These are phyloP conservation scores for Caretta caretta DNA, from an alignment of 2,113 vertebrate genomes.

Conservation along the genomic window DNA sequence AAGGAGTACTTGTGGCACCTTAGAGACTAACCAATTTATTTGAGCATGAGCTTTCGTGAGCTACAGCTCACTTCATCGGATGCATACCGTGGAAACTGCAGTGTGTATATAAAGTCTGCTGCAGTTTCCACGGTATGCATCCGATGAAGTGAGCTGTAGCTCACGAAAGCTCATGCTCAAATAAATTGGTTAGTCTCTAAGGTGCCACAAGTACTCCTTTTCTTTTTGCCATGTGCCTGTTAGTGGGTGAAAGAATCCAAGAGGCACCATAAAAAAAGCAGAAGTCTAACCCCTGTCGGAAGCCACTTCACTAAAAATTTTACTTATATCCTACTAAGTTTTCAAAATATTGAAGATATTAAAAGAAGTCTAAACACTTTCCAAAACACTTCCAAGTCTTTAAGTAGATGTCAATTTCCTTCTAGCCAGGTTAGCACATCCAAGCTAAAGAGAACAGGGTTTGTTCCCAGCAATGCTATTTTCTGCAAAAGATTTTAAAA, in stretches of 20 bases:
- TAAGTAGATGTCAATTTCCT: not conserved
- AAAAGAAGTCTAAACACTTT: not conserved
- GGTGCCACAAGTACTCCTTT: too few species aligned
- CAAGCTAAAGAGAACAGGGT: not conserved
- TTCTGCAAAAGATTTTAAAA: not conserved
- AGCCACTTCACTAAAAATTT: not conserved
- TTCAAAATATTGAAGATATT: not conserved
- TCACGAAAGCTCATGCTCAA: too few species aligned
- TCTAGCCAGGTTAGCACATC: not conserved
- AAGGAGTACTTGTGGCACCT: too few species aligned
- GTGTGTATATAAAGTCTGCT: too few species aligned
- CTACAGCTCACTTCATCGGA: too few species aligned
- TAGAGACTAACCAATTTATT: too few species aligned
- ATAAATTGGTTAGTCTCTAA: too few species aligned
- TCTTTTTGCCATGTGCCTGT: constrained; percentile 1
- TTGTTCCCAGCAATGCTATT: not conserved
- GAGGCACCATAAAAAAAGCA: constrained; percentile 23
- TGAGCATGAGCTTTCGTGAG: too few species aligned
- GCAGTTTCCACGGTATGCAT: too few species aligned
- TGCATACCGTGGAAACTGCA: too few species aligned
- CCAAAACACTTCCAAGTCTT: not conserved
- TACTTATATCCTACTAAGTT: not conserved
- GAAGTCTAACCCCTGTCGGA: not conserved
- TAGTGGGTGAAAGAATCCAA: not conserved
- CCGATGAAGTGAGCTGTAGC: too few species aligned